Evolutionary conservation across 2,888 invertebrate species (phyloP), one percentile per base, ranked within the genome.

Genomic region (Hemicrepidius hirtus): DNA sequence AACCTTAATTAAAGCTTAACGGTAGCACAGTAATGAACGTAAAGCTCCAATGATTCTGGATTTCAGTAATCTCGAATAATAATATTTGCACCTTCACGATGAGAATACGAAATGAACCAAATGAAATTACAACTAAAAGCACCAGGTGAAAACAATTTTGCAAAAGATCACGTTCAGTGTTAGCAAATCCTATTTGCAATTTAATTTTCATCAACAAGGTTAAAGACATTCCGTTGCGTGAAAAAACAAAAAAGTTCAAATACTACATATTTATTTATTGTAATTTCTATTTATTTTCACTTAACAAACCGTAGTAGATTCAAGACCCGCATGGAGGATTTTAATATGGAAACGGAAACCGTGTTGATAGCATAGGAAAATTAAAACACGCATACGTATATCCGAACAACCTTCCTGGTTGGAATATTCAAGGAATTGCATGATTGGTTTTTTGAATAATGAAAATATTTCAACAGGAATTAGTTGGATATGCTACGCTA

Each of bases 311-410:
- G 32, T 20, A 41, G 41, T 18, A 5, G 21, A 18, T 24, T n/a
- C n/a, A 12, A n/a, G 12, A 32, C 53, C 13, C 13, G 12, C 32
- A 13, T 7, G 13, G 13, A 21, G 10, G 5, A 53, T 21, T 53
- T 53, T 24, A 53, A 53, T 21, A 53, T 53, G 28, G 28, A 32
- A 53, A 53, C 28, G 53, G 53, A 53, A 53, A 53, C 28, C 9
- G 28, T 21, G 53, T n/a, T 53, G 53, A 53, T 53, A 53, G 18
- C 46, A 18, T 20, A 46, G 28, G 24, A 28, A 53, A 53, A 53
- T 53, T 53, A 53, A 28, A 53, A 53, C 28, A 53, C 53, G 53
- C 28, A 28, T 49, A 21, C 21, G 21, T 49, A 49, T 49, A 12
- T 21, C 5, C 49, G 12, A 44, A 3, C 44, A 18, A 18, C 18